Evolutionary conservation across 2,113 vertebrate genomes (phyloP), one percentile per base, ranked within the genome.

Genomic region (Oncorhynchus nerka): DNA sequence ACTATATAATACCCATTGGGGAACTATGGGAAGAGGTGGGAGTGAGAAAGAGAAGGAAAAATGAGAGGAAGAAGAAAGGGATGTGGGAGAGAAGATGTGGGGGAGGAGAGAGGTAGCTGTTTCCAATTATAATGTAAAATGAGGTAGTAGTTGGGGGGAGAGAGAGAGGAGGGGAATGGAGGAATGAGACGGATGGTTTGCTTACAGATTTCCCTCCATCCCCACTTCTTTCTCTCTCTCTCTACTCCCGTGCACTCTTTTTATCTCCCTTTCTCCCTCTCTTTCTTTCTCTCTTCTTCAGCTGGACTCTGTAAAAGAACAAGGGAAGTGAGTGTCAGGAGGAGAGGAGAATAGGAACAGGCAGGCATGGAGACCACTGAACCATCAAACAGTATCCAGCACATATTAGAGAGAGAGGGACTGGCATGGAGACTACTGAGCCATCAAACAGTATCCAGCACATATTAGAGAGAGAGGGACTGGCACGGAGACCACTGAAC

Each of bases 91-190:
- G 45, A 72, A 68, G 45, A 74, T 22, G 26, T 8, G 20, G 4
- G 13, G 45, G 80, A 34, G 32, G 32, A 26, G 68, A 6, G 28
- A 74, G 15, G 65, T 39, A 4, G 34, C 70, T 84, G 82, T 70
- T 84, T 76, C 72, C 61, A 75, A 73, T 76, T 76, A 80, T 55
- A 5, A 3, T 30, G 11, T 26, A 3, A 2, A 12, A 34, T 48
- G 39, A 24, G 55, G 57, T 15, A 26, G 19, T 9, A 7, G 16
- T 39, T 9, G 13, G 57, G 45, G 22, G 74, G 65, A 51, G 49
- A 51, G n/a, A 19, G 57, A 48, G 61, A 28, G 73, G 68, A 26
- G 73, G 74, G 59, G 81, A 70, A 83, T 71, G 5, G 59, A 48
- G 32, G 32, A 78, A 73, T 26, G 73, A 76, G 28, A 30, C 26